A percentile compares a stretch with the other conserved stretches of the same genome.
phyloP scores from a whole-genome alignment of 1,140 invertebrate genomes.

The Drosophila suzukii region DNA sequence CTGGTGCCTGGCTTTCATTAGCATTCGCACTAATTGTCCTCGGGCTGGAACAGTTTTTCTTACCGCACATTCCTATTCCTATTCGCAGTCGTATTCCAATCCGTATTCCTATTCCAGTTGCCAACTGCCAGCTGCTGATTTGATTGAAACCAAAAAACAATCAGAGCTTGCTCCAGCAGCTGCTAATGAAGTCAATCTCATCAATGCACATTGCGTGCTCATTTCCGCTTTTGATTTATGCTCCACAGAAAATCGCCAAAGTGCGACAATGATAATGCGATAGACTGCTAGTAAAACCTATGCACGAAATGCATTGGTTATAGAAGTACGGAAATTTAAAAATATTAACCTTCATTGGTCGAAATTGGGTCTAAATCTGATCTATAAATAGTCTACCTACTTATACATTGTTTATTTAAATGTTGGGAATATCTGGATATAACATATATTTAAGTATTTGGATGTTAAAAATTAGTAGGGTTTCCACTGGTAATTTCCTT shows the following conservation, averaged over 20 bases:
- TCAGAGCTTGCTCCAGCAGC: slow-evolving; percentile 57
- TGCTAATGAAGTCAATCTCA: slow-evolving; percentile 77
- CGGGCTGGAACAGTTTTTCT: slow-evolving; percentile 45
- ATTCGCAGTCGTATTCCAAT: not conserved
- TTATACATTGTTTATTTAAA: too few species aligned
- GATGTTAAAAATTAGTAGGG: too few species aligned
- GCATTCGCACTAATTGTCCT: slow-evolving; percentile 70
- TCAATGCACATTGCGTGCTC: slow-evolving; percentile 71
- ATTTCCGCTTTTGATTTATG: slow-evolving; percentile 75
- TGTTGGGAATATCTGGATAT: too few species aligned
- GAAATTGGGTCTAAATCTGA: too few species aligned
- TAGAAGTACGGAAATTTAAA: too few species aligned
- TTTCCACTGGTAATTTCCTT: too few species aligned
- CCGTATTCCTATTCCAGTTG: slow-evolving; percentile 1
- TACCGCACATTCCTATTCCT: slow-evolving; percentile 1
- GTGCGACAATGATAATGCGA: slow-evolving; percentile 40
- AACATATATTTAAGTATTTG: too few species aligned
- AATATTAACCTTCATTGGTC: too few species aligned
- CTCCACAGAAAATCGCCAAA: slow-evolving; percentile 43
- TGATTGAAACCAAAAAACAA: slow-evolving; percentile 73
- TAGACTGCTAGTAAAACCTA: not conserved
- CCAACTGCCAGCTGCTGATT: slow-evolving; percentile 47
- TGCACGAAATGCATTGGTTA: not conserved
- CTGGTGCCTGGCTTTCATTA: slow-evolving; percentile 58
- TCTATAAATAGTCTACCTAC: too few species aligned